Base-by-base conservation (phyloP, 2,888 invertebrate species). In the Kryphioiulus occultus region DNA sequence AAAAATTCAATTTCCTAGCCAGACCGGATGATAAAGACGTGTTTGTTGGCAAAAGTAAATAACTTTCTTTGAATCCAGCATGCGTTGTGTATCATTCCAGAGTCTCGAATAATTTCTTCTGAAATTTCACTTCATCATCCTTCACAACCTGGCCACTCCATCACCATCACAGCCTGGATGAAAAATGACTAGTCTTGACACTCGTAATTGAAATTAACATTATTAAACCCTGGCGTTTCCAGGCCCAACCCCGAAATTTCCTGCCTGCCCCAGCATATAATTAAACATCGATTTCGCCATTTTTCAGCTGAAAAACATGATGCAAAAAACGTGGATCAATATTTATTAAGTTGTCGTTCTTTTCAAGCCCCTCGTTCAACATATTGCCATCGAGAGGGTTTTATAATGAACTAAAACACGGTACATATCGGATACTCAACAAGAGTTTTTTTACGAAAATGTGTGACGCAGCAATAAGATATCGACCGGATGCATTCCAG, bases 261-360 rank as follows among this genome's bases (percentile, higher is more conserved):
- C 17, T 9, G 59, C 22, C 22, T 4, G 15, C 17, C 9, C n/a
- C n/a, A 59, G 5, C 22, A n/a, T 59, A 59, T 59, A 59, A 59
- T 59, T 59, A 59, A 59, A n/a, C 59, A 59, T 59, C 59, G 59
- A 59, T 59, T 59, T n/a, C 42, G 59, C 17, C n/a, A 59, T 53
- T 59, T 59, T 59, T 59, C 1, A n/a, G 59, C 19, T 5, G 7
- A 9, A 5, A 59, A 19, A 59, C n/a, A 59, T 22, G 22, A 59
- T 22, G n/a, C 59, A n/a, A 59, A 59, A 59, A n/a, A 59, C n/a
- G n/a, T n/a, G 59, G n/a, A 59, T 59, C 59, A 59, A 59, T 59
- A 59, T 59, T 59, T 59, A 59, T 59, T 59, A 59, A 59, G 59
- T 59, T 59, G 59, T 59, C 59, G 59, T 59, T 59, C n/a, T 59